Base-by-base conservation (phyloP, 2,888 invertebrate species). In the Ashinkailepas kermadecensis region DNA sequence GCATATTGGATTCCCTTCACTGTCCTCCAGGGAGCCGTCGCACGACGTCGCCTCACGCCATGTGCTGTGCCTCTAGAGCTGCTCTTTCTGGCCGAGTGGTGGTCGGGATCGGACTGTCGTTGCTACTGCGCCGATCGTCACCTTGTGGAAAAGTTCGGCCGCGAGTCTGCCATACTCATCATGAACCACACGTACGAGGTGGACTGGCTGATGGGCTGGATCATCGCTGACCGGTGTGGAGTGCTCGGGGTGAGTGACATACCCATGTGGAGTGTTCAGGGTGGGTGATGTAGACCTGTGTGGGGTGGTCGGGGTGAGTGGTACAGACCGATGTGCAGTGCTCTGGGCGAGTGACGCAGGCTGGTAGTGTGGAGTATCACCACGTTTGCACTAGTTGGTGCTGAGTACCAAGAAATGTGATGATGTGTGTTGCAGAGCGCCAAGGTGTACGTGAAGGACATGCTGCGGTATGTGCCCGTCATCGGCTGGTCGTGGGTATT, bases 401-500 rank as follows among this genome's bases (percentile, higher is more conserved):
- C 4, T 39, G 4, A 39, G 39, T 39, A 39, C 39, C 39, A 39
- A 39, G 1, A 39, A 1, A 39, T 39, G 39, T 88, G 83, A 65
- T 59, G 56, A 13, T 59, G 64, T 78, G 15, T 79, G 78, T 58
- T 57, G n/a, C 83, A 83, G 84, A 82, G 82, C 58, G 95, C 96
- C 85, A 97, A 97, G 90, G 95, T 97, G 0, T 97, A 95, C 87
- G 96, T 95, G 0, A 98, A 98, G 89, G 95, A 95, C 88, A 93
- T 93, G 21, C 92, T 97, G 84, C 92, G 94, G 85, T 96, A 94
- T 87, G 90, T 97, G 84, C 98, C 98, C 57, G 85, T 95, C 15
- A 91, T 97, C 85, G 97, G 97, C 64, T 98, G 97, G 97, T 93
- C 94, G 86, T 98, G 97, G 96, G 95, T 95, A 89, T 95, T 96